Conservation (phyloP, 2,797 vertebrate genomes). For the Alosa sapidissima region DNA sequence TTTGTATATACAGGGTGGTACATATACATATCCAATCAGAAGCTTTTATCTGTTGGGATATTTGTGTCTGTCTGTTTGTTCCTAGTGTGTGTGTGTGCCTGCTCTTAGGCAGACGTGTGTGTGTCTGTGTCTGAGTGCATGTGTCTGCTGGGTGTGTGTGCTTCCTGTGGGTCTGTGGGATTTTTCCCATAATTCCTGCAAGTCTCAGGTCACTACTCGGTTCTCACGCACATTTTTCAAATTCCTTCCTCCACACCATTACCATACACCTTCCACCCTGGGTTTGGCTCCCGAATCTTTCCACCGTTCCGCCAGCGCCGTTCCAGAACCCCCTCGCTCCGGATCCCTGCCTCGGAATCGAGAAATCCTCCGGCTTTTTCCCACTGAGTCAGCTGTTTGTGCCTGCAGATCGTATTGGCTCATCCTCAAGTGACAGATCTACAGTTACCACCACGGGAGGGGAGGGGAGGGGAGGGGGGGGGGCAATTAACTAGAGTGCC, state of each 20-base stretch:
- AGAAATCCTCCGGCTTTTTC: constrained; percentile 46
- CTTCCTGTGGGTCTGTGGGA: constrained; percentile 82
- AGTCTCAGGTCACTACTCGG: constrained; percentile 80
- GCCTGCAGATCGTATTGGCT: constrained; percentile 33
- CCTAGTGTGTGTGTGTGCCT: constrained; percentile 29
- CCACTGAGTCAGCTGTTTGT: constrained; percentile 73
- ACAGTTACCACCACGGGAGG: constrained; percentile 31
- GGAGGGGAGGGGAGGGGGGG: neutral
- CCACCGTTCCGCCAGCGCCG: constrained; percentile 73
- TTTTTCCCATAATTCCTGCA: constrained; percentile 81
- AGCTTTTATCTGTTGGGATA: constrained; percentile 35
- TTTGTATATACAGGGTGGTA: neutral
- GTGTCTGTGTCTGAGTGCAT: constrained; percentile 53
- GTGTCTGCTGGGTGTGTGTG: constrained; percentile 73
- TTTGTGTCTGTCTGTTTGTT: constrained; percentile 32
- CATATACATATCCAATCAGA: constrained; percentile 23
- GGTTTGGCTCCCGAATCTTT: constrained; percentile 79
- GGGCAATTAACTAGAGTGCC: neutral
- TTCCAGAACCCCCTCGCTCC: constrained; percentile 68
- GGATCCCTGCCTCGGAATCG: constrained; percentile 55
- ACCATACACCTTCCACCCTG: constrained; percentile 82
- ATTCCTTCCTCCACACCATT: constrained; percentile 80
- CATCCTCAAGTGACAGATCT: constrained; percentile 41
- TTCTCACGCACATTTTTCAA: constrained; percentile 83
- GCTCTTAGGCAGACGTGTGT: constrained; percentile 60